Evolutionary conservation across 2,797 vertebrate species (phyloP).

Genomic region (Dendrocincla tyrannina): DNA sequence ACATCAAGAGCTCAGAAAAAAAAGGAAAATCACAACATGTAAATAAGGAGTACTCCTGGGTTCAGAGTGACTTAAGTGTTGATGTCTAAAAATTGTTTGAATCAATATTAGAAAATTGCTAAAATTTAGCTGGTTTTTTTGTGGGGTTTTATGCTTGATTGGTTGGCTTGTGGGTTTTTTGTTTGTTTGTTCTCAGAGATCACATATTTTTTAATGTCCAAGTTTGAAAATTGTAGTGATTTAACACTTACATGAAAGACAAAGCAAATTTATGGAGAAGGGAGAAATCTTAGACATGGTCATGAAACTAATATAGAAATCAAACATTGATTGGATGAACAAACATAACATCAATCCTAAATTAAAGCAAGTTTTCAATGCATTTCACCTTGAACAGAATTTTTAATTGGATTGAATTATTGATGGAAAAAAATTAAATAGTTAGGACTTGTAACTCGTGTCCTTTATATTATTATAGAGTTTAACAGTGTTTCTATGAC

Average conservation of each 20-base stretch:
- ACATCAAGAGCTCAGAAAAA: background rate
- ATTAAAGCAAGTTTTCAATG: background rate
- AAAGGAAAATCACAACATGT: background rate
- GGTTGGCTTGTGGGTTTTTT: background rate
- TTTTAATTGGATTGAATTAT: background rate
- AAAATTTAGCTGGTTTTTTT: background rate
- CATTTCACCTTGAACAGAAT: background rate
- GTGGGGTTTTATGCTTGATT: too few species aligned
- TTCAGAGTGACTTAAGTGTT: background rate
- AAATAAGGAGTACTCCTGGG: background rate
- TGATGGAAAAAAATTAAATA: background rate
- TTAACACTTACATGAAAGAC: background rate
- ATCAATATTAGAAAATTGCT: background rate
- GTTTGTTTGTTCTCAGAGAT: background rate
- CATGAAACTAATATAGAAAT: background rate
- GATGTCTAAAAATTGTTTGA: background rate
- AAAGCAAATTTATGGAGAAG: background rate
- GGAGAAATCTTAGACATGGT: background rate
- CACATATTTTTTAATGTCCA: background rate
- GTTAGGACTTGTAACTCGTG: background rate
- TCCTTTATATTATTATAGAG: background rate
- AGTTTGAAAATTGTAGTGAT: background rate
- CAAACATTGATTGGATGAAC: background rate
- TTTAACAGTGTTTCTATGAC: background rate
- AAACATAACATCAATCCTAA: background rate